Base-by-base conservation (phyloP, 1,140 invertebrate genomes). In the Anoplophora glabripennis region DNA sequence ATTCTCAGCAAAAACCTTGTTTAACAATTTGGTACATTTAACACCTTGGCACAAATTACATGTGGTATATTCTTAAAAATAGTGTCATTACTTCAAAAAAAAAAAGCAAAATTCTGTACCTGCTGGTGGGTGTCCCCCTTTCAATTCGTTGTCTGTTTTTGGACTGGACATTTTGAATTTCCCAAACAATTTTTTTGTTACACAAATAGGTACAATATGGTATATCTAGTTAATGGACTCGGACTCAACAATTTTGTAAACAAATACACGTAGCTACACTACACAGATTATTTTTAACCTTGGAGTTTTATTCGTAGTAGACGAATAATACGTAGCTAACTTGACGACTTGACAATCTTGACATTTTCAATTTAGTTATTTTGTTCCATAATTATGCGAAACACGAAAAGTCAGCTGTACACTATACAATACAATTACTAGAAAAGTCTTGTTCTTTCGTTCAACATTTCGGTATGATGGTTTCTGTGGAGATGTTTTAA, bases 41-140 rank as follows among this genome's bases (percentile, higher is more conserved):
- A 47, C 12, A 55, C 35, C 15, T 36, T 41, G 17, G 12, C 41
- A 42, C 41, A 15, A 17, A 42, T 7, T 42, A 15, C 14, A 40
- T n/a, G 38, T 40, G 11, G 8, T 3, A 40, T 40, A 3, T 8
- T n/a, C 14, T n/a, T 28, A 49, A 4, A 48, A 47, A 34, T 8
- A 33, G 1, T 33, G 37, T 28, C 5, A 5, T 5, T 28, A 28
- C 21, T 5, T 28, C 21, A 28, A 28, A 28, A 28, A 28, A 28
- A 28, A 28, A 3, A 28, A 28, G 2, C 2, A 28, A 36, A 35
- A 46, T n/a, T 49, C 40, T 72, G 79, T 80, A 93, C 90, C 87
- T 82, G 91, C 91, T 70, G 90, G 90, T 64, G 89, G 89, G 80
- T 93, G 91, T 48, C 89, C 89, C 60, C 82, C 87, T 74, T 89